Conservation (phyloP, 2,797 vertebrate species). For the Eidolon dupreanum region DNA sequence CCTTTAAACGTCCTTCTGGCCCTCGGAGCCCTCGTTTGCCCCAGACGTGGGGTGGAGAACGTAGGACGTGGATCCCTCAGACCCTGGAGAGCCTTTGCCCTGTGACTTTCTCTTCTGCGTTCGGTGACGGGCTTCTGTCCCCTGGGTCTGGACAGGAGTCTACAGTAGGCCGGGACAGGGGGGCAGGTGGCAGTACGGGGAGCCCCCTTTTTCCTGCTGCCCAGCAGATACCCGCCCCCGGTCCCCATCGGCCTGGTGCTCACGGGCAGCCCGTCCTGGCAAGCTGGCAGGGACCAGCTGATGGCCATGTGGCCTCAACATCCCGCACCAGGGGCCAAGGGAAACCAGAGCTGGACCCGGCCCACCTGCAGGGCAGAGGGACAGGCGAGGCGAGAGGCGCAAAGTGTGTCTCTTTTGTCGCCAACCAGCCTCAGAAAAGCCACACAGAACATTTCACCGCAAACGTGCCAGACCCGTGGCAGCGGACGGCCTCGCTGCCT, state of each 20-base stretch:
- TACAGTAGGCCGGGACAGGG: neutral
- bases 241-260: neutral
- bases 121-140: rapidly evolving
- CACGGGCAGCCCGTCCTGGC: neutral
- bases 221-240: constrained; percentile 46
- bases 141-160: neutral
- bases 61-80: rapidly evolving
- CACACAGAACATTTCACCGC: neutral
- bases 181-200: rapidly evolving
- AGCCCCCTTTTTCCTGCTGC: neutral
- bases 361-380: rapidly evolving
- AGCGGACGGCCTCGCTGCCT: neutral
- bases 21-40: neutral
- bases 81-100: neutral
- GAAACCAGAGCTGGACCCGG: neutral
- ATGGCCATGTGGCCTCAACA: neutral
- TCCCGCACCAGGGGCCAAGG: neutral
- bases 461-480: neutral
- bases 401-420: neutral
- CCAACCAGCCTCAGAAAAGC: neutral
- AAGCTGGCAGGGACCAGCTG: neutral
- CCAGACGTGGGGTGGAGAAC: rapidly evolving
- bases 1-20: neutral
- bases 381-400: neutral
- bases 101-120: neutral